A percentile compares a stretch with the other conserved stretches of the same genome.
Conservation (phyloP, 2,888 invertebrate species). For the Apodemia hepburni region DNA sequence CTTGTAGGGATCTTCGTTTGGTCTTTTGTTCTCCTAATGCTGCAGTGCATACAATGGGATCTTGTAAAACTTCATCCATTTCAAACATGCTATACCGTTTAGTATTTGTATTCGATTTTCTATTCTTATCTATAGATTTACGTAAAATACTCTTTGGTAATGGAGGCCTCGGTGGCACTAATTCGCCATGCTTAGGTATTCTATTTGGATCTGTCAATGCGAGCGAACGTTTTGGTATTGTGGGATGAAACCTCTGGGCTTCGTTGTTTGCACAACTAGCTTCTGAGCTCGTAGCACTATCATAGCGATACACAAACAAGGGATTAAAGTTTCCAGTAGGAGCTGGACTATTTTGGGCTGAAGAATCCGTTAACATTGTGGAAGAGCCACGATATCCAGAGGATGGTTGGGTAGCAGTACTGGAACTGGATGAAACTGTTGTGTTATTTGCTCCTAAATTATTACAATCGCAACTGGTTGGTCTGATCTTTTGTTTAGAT, state of each 20-base stretch:
- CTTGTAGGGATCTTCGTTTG: constrained; percentile 88
- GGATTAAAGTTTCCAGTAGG: constrained; percentile 83
- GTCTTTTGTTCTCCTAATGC: constrained; percentile 72
- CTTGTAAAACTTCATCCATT: constrained; percentile 80
- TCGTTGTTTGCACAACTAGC: constrained; percentile 84
- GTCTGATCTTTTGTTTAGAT: constrained; percentile 78
- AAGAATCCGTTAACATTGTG: constrained; percentile 88
- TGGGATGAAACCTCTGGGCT: constrained; percentile 68
- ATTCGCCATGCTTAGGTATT: constrained; percentile 65
- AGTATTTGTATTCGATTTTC: constrained; percentile 69
- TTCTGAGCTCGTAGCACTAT: constrained; percentile 86
- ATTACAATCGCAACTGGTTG: constrained; percentile 81
- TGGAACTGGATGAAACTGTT: constrained; percentile 83
- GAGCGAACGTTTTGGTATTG: constrained; percentile 84
- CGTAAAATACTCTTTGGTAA: constrained; percentile 86
- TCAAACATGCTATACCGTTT: constrained; percentile 92
- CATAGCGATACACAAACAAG: constrained; percentile 90
- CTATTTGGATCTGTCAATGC: constrained; percentile 79
- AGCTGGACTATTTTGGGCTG: constrained; percentile 84
- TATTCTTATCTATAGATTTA: constrained; percentile 80
- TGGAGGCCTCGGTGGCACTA: constrained; percentile 85
- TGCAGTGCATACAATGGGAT: constrained; percentile 65
- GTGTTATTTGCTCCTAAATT: constrained; percentile 74
- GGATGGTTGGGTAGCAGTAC: constrained; percentile 89
- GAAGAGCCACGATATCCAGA: constrained; percentile 94